A percentile compares a stretch with the other conserved stretches of the same genome.
phyloP scores from a whole-genome alignment of 2,797 vertebrate genomes.

The Acanthiza pusilla region DNA sequence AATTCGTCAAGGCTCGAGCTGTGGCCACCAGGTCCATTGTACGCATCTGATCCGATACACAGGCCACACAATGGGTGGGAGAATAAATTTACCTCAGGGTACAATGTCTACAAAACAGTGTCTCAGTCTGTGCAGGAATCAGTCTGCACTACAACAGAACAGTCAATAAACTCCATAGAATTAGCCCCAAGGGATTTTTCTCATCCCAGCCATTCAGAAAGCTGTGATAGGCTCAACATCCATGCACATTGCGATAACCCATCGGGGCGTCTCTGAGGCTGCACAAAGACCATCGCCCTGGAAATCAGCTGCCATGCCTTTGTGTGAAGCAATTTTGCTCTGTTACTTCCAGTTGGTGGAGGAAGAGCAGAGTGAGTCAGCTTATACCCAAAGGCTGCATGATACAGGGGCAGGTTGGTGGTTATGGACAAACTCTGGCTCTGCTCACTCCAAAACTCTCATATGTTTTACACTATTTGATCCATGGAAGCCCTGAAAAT shows the following conservation, averaged over 20 bases:
- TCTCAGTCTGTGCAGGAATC: neutral
- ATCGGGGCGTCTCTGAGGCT: neutral
- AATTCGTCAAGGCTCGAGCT: neutral
- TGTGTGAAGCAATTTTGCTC: neutral
- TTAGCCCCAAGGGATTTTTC: neutral
- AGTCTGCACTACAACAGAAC: neutral
- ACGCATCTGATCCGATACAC: neutral
- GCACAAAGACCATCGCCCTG: neutral
- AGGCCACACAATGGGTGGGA: constrained; percentile 25
- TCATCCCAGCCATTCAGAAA: neutral
- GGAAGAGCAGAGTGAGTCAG: accelerated
- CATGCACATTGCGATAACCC: accelerated
- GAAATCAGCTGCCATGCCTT: neutral
- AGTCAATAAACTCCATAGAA: constrained; percentile 40
- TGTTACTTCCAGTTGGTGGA: neutral
- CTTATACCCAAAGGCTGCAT: neutral
- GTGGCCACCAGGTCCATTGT: neutral
- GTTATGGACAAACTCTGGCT: neutral
- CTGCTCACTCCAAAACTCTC: accelerated
- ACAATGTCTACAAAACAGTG: constrained; percentile 1
- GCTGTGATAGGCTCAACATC: neutral
- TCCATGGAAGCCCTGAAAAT: neutral
- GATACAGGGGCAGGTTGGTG: neutral
- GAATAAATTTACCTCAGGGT: neutral
- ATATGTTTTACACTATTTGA: neutral